Conservation (phyloP, 2,888 invertebrate genomes). For the Leptodirus hochenwartii region DNA sequence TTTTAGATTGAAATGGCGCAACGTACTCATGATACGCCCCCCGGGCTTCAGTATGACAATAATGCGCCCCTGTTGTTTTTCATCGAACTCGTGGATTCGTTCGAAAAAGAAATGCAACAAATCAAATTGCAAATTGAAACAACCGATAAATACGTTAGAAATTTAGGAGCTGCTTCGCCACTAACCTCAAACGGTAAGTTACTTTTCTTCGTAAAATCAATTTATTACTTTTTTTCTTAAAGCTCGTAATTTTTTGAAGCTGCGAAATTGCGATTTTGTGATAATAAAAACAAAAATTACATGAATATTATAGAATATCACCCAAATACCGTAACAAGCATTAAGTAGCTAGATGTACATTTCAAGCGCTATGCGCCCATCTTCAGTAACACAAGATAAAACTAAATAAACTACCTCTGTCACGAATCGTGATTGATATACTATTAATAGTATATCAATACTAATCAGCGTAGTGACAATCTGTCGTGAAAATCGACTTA, state of each 20-base stretch:
- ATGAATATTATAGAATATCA: no score
- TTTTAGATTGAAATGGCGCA: slow-evolving; percentile 69
- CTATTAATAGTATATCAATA: no score
- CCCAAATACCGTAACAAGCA: no score
- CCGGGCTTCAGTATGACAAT: slow-evolving; percentile 59
- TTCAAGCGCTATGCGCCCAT: no score
- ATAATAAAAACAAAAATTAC: no score
- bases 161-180: slow-evolving; percentile 40
- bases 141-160: slow-evolving; percentile 51
- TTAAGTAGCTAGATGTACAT: no score
- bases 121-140: slow-evolving; percentile 54
- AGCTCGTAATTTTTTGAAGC: slow-evolving; percentile 6
- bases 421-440: no score
- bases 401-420: no score
- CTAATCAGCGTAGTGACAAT: no score
- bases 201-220: no score
- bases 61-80: slow-evolving; percentile 53
- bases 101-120: slow-evolving; percentile 48
- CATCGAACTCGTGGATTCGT: slow-evolving; percentile 44
- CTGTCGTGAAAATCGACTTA: no score
- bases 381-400: no score
- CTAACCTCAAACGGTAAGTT: slow-evolving; percentile 44
- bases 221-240: slow-evolving; percentile 5
- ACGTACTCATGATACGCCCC: slow-evolving; percentile 56
- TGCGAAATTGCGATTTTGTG: slow-evolving; percentile 1